phyloP scores from a whole-genome alignment of 2,113 vertebrate genomes.

The Vombatus ursinus region DNA sequence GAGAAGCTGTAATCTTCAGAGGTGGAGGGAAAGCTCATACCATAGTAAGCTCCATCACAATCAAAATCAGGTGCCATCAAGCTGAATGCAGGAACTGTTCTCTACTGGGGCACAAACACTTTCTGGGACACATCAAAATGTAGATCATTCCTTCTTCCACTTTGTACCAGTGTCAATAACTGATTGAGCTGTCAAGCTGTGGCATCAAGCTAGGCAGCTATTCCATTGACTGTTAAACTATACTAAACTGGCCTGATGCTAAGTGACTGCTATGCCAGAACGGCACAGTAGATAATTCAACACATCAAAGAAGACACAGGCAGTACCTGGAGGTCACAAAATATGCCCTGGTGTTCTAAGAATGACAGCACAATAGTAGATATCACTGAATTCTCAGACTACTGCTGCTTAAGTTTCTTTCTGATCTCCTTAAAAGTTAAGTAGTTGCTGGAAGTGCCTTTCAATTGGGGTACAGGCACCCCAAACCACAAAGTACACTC shows the following conservation, averaged over 20 bases:
- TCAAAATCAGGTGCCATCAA: neutral
- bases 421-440: neutral
- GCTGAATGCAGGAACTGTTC: neutral
- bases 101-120: neutral
- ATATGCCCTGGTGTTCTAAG: neutral
- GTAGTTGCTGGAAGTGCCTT: neutral
- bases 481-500: neutral
- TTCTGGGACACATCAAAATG: neutral
- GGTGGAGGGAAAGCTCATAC: neutral
- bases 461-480: neutral
- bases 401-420: neutral
- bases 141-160: neutral
- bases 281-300: neutral
- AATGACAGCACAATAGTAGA: no score
- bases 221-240: neutral
- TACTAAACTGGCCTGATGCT: neutral
- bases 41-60: neutral
- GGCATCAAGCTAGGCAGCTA: neutral
- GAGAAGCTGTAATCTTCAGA: neutral
- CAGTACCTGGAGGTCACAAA: neutral
- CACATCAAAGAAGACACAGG: neutral
- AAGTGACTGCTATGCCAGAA: neutral
- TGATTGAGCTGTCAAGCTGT: neutral
- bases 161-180: neutral
- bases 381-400: neutral